A percentile compares a stretch with the other conserved stretches of the same genome.
These are phyloP conservation scores for Trichogramma dendrolimi DNA, from an alignment of 2,888 invertebrate genomes.

Conservation along the genomic window DNA sequence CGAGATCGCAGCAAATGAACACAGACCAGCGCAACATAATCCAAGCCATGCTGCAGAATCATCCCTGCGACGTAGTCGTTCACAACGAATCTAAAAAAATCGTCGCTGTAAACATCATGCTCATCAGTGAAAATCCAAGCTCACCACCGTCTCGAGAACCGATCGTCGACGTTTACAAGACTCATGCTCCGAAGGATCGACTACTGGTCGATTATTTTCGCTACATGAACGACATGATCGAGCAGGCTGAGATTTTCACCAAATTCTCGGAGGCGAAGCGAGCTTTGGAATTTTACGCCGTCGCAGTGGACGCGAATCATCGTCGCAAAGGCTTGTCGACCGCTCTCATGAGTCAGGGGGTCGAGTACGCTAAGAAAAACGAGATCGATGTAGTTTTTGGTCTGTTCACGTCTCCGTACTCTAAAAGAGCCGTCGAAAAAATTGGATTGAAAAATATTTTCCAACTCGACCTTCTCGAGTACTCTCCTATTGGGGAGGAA, in stretches of 20 bases:
- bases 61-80: constrained; percentile 32
- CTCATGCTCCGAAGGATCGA: constrained; percentile 16
- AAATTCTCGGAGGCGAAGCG: constrained; percentile 27
- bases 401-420: constrained; percentile 32
- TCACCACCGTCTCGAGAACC: background rate
- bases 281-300: constrained; percentile 35
- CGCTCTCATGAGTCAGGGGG: constrained; percentile 25
- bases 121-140: constrained; percentile 30
- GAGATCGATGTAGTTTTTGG: constrained; percentile 32
- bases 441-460: constrained; percentile 27
- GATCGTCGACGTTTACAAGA: constrained; percentile 16
- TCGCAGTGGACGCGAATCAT: constrained; percentile 33
- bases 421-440: constrained; percentile 30
- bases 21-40: constrained; percentile 32
- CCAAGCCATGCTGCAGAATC: constrained; percentile 23
- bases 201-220: constrained; percentile 33
- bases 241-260: constrained; percentile 24
- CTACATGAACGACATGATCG: constrained; percentile 31
- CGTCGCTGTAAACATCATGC: constrained; percentile 32
- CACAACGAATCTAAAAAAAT: constrained; percentile 24
- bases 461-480: constrained; percentile 30
- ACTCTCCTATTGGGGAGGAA: constrained; percentile 2
- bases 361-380: constrained; percentile 23
- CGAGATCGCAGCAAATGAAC: constrained; percentile 18
- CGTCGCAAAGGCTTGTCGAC: constrained; percentile 32